Conservation (phyloP, 2,113 vertebrate genomes). For the Saimiri boliviensis region DNA sequence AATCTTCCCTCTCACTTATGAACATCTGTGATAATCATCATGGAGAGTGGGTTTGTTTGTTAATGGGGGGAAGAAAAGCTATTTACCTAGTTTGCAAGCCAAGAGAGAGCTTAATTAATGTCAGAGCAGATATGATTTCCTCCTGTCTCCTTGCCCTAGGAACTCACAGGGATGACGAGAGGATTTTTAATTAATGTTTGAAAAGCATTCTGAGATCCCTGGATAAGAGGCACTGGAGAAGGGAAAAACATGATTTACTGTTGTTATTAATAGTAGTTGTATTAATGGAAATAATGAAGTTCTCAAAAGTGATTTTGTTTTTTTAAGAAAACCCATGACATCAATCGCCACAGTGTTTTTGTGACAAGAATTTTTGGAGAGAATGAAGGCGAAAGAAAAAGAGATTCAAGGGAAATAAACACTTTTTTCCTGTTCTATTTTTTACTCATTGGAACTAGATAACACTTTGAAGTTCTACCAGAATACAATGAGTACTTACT, state of each 20-base stretch:
- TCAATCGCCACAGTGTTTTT: neutral
- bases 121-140: conserved; percentile 63
- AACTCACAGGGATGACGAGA: conserved; percentile 66
- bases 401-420: neutral
- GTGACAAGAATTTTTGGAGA: conserved; percentile 9
- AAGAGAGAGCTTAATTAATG: conserved; percentile 68
- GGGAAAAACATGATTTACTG: conserved; percentile 44
- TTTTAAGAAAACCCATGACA: neutral
- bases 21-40: conserved; percentile 59
- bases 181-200: conserved; percentile 78
- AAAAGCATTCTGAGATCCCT: conserved; percentile 67
- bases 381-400: neutral
- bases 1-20: conserved; percentile 27
- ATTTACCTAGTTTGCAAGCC: conserved; percentile 56
- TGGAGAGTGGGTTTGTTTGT: conserved; percentile 40
- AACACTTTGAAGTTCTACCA: neutral
- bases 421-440: neutral
- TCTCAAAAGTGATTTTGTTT: conserved; percentile 52
- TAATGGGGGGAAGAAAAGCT: conserved; percentile 59
- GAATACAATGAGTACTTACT: neutral
- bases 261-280: conserved; percentile 61
- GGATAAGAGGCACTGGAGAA: conserved; percentile 58
- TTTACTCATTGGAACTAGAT: neutral
- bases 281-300: conserved; percentile 64
- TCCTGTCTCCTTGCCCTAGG: conserved; percentile 60